Evolutionary conservation across 2,113 vertebrate genomes (phyloP).

Genomic region (Eptesicus fuscus): DNA sequence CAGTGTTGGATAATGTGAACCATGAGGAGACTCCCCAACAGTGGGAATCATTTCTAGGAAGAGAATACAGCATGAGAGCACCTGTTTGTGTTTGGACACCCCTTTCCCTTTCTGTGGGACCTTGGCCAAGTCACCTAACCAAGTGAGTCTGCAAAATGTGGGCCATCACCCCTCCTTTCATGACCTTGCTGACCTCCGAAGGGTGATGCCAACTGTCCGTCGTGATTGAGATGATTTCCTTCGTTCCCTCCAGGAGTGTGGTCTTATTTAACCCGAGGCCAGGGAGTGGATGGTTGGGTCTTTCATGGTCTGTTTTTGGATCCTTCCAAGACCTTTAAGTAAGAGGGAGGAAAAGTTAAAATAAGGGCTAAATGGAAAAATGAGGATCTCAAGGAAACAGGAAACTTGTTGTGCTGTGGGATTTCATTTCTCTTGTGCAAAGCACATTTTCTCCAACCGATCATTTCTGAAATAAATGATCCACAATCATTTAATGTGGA

Average conservation of each 20-base stretch:
- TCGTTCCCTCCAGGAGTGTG: neutral
- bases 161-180: neutral
- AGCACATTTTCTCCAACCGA: slow-evolving; percentile 67
- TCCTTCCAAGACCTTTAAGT: slow-evolving; percentile 34
- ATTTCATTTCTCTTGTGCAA: slow-evolving; percentile 66
- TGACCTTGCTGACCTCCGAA: neutral
- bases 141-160: neutral
- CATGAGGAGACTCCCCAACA: neutral
- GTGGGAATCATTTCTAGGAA: neutral
- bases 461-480: slow-evolving; percentile 74
- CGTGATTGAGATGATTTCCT: neutral
- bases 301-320: slow-evolving; percentile 19
- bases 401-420: slow-evolving; percentile 53
- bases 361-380: slow-evolving; percentile 56
- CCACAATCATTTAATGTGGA: slow-evolving; percentile 63
- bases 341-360: slow-evolving; percentile 41
- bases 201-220: neutral
- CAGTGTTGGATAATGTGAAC: no score
- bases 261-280: neutral
- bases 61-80: accelerated
- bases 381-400: slow-evolving; percentile 53
- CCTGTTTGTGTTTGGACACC: neutral
- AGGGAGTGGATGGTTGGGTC: neutral
- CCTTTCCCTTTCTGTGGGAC: neutral
- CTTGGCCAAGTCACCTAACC: neutral